Base-by-base conservation (phyloP, 2,797 vertebrate species). In the Anas georgica region DNA sequence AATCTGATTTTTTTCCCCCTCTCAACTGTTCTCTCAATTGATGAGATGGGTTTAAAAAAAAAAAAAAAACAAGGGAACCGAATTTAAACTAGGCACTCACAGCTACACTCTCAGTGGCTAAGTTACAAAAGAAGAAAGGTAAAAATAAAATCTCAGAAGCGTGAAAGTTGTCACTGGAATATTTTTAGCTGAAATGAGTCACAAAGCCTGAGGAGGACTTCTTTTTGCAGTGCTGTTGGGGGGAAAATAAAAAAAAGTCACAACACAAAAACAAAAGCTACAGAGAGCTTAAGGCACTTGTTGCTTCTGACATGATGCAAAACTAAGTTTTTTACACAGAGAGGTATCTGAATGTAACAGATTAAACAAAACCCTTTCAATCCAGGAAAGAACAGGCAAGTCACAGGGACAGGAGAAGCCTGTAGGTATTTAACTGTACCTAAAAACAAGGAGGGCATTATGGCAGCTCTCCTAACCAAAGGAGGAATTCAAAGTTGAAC, bases 141-240 rank as follows among this genome's bases (percentile, higher is more conserved):
- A 83, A 88, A 93, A 93, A 93, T 84, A 93, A 92, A 55, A 79
- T 67, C 84, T 92, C 74, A 69, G 23, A 76, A 91, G 77, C 63
- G 48, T 92, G 95, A 96, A 90, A 88, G 59, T 74, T 94, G 91
- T 84, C 78, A 88, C 33, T 46, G 33, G 43, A 92, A 33, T 95
- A 97, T 94, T 97, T 96, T 97, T 94, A 95, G 84, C 94, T 86
- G 5, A 83, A 91, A 25, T 90, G 92, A 97, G 48, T 96, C 96
- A 95, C 70, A 92, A 95, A 84, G 67, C 85, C 83, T 84, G 33
- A 85, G 50, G 82, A 90, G 58, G 55, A 43, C n/a, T 86, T 48
- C 22, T 21, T 22, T 48, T 48, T 48, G 46, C 22, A 1, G 46
- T 48, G 22, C 46, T 48, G 7, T 23, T 48, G 46, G 12, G 22